Base-by-base conservation (phyloP, 2,888 invertebrate species). In the Conchocele bisecta region DNA sequence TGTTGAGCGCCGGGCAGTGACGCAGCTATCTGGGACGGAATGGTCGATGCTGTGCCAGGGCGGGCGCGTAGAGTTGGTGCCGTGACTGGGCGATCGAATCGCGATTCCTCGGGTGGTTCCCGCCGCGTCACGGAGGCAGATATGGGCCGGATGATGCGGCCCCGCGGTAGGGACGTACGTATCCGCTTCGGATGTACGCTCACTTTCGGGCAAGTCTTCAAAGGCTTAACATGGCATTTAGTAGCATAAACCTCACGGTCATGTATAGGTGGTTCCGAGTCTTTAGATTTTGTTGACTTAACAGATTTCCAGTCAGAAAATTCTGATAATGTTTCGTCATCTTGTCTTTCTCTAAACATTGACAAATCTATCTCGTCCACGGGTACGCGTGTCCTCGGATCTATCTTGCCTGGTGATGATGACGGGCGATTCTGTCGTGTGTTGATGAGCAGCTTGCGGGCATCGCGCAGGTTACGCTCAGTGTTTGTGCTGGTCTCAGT, bases 331-430 rank as follows among this genome's bases (percentile, higher is more conserved):
- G 84, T 83, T 39, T 79, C 77, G 6, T 74, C 81, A 48, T 76
- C 79, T 20, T 57, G 58, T 58, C 69, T 75, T 11, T 68, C 76
- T 22, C 33, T 51, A 44, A 86, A 83, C 42, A 79, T 79, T 24
- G 86, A 84, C 31, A 86, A 39, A 15, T 81, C 79, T 42, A 88
- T 58, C 33, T 88, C 82, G 42, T 85, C 84, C 0, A 87, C 71
- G 4, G 88, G 83, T 7, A 89, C 77, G 71, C 86, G 86, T 4
- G 88, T 86, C 39, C 89, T 76, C 0, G 89, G 87, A 68, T 90
- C 90, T 28, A 90, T 86, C 44, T 84, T 83, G 64, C 88, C 78
- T 5, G 90, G 90, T 7, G 89, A 89, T 3, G 90, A 90, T 9
- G 79, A 80, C 0, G 90, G 90, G 33, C 90, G 75, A 35, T 83